Conservation (phyloP, 2,888 invertebrate species). For the Adineta ricciae region DNA sequence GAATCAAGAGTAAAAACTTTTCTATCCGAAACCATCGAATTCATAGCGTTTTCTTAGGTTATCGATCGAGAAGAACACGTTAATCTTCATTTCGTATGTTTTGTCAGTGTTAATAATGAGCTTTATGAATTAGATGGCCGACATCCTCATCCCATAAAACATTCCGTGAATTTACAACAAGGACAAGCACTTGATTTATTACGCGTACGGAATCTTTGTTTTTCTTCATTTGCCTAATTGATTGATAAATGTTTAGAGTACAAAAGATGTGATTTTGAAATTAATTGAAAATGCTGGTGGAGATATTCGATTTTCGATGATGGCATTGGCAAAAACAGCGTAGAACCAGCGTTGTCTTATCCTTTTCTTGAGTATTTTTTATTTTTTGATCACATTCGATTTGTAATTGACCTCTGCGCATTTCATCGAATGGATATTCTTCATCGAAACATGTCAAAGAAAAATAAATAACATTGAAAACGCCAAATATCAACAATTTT, state of each 20-base stretch:
- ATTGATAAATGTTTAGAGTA: neutral
- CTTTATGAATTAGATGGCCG: slow-evolving; percentile 34
- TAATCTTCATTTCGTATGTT: slow-evolving; percentile 33
- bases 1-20: slow-evolving; percentile 14
- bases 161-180: neutral
- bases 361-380: neutral
- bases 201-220: neutral
- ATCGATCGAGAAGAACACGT: slow-evolving; percentile 28
- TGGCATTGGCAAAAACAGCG: neutral
- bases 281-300: slow-evolving; percentile 3
- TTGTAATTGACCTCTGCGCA: neutral
- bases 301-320: slow-evolving; percentile 6
- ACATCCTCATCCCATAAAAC: slow-evolving; percentile 25
- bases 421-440: neutral
- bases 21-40: neutral
- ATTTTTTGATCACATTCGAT: neutral
- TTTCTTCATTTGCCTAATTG: neutral
- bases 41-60: slow-evolving; percentile 1
- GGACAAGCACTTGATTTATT: slow-evolving; percentile 15
- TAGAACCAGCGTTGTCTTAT: neutral
- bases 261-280: neutral
- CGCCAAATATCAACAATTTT: neutral
- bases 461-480: neutral
- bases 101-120: slow-evolving; percentile 29
- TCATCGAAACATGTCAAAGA: neutral